Evolutionary conservation across 2,888 invertebrate species (phyloP), one percentile per base, ranked within the genome.

Genomic region (Limnephilus marmoratus): DNA sequence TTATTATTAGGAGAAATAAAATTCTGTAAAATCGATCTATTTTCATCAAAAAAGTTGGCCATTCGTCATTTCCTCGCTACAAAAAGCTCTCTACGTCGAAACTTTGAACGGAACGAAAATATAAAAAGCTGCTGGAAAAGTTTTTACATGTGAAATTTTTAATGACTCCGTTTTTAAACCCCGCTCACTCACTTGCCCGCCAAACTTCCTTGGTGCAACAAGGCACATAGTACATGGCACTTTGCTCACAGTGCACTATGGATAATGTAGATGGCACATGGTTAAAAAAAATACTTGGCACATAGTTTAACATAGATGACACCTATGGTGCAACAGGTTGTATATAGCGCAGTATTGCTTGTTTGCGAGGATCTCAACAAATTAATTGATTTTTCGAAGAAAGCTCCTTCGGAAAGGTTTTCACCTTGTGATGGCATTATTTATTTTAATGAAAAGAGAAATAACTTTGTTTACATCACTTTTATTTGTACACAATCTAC

Each of bases 71-170:
- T 13, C 12, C 29, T 89, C 68, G 83, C 31, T 82, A 86, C 68
- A 91, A 91, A 92, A 91, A 92, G 45, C 86, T 81, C 85, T 90
- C 29, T 34, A 49, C 90, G 88, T 82, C 53, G 31, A 90, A 91
- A 91, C 90, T 91, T 91, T 92, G 91, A 92, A 68, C 85, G 91
- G 81, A 92, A 93, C 82, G 90, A 92, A 92, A 93, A 90, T 93
- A 93, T 83, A 90, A 88, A 92, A 87, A 90, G 92, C 90, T 85
- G 83, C 49, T 80, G 88, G 29, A 91, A 90, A 91, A 82, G 31
- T 92, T 93, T 91, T 91, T 92, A 90, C 90, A 91, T 90, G 92
- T 91, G 92, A 93, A 91, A 91, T 92, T 93, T 93, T 93, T 92
- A 93, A 92, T 92, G 92, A 93, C 90, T 92, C 68, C 80, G 90